phyloP scores from a whole-genome alignment of 1,140 invertebrate genomes.

The Plutomurus gul region DNA sequence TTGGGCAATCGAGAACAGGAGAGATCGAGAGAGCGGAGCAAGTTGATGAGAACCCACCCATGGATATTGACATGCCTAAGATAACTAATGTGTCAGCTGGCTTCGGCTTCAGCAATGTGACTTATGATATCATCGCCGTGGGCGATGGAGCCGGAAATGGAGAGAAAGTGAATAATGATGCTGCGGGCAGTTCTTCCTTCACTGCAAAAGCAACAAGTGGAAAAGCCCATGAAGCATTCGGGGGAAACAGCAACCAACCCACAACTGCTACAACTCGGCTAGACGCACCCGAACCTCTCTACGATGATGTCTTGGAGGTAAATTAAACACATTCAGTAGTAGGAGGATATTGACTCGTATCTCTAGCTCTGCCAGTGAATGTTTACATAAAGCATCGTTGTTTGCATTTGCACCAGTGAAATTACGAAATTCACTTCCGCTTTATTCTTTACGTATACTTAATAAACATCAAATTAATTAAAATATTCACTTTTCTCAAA shows the following conservation, averaged over 20 bases:
- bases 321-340: not conserved
- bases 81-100: slow-evolving; percentile 8
- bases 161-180: slow-evolving; percentile 22
- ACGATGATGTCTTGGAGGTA: slow-evolving; percentile 17
- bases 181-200: not conserved
- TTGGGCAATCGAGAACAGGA: slow-evolving; percentile 27
- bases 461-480: too few species aligned
- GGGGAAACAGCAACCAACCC: not conserved
- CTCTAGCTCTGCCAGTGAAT: too few species aligned
- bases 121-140: slow-evolving; percentile 34
- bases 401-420: too few species aligned
- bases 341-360: too few species aligned
- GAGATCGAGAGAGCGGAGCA: slow-evolving; percentile 37
- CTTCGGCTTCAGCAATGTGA: slow-evolving; percentile 41
- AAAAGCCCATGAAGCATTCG: not conserved
- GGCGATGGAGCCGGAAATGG: slow-evolving; percentile 8
- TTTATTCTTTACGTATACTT: too few species aligned
- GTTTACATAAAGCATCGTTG: too few species aligned
- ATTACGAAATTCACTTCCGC: too few species aligned
- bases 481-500: too few species aligned
- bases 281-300: not conserved
- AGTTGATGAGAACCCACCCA: slow-evolving; percentile 40
- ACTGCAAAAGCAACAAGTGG: slow-evolving; percentile 17
- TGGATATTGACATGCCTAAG: slow-evolving; percentile 17
- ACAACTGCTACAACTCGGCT: not conserved